These are phyloP conservation scores for Heliconius aoede DNA, from an alignment of 2,888 invertebrate genomes.

Conservation along the genomic window DNA sequence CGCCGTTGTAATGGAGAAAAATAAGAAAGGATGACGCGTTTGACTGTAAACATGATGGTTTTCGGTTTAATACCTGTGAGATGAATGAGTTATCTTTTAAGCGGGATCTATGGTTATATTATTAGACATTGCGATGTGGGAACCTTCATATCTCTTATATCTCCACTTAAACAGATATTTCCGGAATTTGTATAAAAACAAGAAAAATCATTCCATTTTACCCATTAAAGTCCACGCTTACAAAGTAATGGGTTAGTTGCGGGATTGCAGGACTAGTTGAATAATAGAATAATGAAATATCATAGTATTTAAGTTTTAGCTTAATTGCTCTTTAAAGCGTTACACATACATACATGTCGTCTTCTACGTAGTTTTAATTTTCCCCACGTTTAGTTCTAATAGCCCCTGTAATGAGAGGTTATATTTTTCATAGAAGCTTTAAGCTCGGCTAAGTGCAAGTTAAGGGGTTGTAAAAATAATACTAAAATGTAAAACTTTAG, in stretches of 20 bases:
- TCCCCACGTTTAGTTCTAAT: conserved; percentile 12
- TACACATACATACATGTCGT: neutral
- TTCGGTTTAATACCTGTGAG: neutral
- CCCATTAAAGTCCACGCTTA: too few species aligned
- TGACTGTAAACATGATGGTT: neutral
- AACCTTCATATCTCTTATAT: too few species aligned
- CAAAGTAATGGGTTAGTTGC: too few species aligned
- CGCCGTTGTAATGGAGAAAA: neutral
- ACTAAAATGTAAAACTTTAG: conserved; percentile 23
- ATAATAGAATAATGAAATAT: too few species aligned
- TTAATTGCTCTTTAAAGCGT: too few species aligned
- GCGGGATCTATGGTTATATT: too few species aligned
- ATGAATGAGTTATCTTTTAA: neutral
- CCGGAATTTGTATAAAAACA: too few species aligned
- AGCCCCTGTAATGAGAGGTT: conserved; percentile 18
- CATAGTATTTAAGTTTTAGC: too few species aligned
- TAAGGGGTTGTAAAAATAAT: conserved; percentile 26
- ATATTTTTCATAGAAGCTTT: conserved; percentile 27
- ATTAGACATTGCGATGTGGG: too few species aligned
- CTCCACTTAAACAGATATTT: too few species aligned
- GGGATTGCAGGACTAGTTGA: too few species aligned
- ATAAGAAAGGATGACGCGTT: neutral
- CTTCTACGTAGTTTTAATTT: conserved; percentile 14
- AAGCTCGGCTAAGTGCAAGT: conserved; percentile 18
- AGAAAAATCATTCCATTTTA: too few species aligned